Evolutionary conservation across 1,140 invertebrate species (phyloP).

Genomic region (Wiebesia pumilae): DNA sequence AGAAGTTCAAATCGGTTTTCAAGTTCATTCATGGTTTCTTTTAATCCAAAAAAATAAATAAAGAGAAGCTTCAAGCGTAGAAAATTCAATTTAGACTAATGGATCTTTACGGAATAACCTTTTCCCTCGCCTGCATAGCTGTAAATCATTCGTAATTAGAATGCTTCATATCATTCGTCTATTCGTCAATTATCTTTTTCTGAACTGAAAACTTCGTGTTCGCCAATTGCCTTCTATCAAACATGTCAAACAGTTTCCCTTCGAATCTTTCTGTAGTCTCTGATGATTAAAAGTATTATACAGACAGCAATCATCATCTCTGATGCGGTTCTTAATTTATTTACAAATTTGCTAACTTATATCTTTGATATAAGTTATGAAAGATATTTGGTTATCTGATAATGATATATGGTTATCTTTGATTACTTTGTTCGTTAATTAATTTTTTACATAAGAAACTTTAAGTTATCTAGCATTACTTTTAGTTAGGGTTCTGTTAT

Average conservation of each 20-base stretch:
- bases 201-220: neutral
- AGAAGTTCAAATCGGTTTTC: neutral
- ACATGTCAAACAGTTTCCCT: neutral
- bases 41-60: neutral
- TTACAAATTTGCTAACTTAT: too few species aligned
- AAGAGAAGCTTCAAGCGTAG: neutral
- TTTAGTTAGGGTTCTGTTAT: too few species aligned
- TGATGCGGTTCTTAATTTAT: too few species aligned
- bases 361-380: too few species aligned
- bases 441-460: too few species aligned
- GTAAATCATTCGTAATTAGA: slow-evolving; percentile 35
- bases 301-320: neutral
- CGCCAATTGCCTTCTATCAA: neutral
- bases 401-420: too few species aligned
- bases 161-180: slow-evolving; percentile 19
- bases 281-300: neutral
- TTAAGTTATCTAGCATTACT: too few species aligned
- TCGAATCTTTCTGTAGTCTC: neutral
- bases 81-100: slow-evolving; percentile 36
- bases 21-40: neutral
- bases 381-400: too few species aligned
- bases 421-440: too few species aligned
- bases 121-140: neutral
- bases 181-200: neutral
- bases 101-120: slow-evolving; percentile 26